Evolutionary conservation across 2,113 vertebrate genomes (phyloP).

Genomic region (Hemiscyllium ocellatum): DNA sequence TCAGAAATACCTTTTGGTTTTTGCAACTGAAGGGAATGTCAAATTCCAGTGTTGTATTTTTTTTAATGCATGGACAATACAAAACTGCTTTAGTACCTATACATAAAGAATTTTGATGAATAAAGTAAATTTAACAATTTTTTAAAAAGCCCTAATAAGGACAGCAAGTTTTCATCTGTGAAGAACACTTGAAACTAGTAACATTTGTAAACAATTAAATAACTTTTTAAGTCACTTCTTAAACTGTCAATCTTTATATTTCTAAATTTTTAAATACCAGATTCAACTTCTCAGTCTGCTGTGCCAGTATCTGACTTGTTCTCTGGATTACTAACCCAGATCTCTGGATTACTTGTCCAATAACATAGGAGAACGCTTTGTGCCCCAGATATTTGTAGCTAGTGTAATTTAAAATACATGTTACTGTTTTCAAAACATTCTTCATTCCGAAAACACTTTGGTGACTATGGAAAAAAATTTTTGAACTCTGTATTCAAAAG

Average conservation of each 20-base stretch:
- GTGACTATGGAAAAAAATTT: background rate
- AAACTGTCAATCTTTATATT: background rate
- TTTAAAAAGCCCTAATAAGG: no score
- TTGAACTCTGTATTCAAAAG: background rate
- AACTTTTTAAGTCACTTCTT: background rate
- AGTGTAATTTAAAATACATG: no score
- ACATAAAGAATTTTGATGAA: no score
- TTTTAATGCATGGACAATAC: no score
- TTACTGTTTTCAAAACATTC: background rate
- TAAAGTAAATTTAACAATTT: no score
- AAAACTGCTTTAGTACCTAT: no score
- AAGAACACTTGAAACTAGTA: background rate
- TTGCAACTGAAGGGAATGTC: no score
- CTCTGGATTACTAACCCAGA: background rate
- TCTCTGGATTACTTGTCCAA: no score
- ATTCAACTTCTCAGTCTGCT: background rate
- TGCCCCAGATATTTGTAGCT: no score
- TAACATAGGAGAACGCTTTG: no score
- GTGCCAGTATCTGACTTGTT: background rate
- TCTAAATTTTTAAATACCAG: background rate
- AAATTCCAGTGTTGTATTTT: no score
- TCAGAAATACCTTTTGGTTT: no score
- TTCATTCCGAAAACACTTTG: background rate
- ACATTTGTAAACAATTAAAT: background rate
- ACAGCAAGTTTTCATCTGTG: background rate